These are phyloP conservation scores for Gobio occitaniae DNA, from an alignment of 2,797 vertebrate genomes.

Conservation along the genomic window DNA sequence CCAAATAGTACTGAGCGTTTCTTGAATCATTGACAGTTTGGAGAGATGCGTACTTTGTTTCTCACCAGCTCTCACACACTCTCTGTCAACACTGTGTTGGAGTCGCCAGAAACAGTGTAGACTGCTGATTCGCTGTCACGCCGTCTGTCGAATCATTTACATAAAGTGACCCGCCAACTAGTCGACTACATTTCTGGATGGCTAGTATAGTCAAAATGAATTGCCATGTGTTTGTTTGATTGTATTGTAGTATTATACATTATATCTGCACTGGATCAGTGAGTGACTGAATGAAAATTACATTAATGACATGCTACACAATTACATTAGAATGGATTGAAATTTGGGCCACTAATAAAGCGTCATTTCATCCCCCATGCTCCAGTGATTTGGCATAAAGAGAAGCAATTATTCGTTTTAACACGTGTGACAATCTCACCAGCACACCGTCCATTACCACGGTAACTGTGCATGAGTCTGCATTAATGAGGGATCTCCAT, in stretches of 20 bases:
- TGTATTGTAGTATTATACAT: neutral
- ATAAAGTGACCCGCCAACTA: neutral
- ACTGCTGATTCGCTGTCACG: neutral
- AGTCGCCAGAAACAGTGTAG: neutral
- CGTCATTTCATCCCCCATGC: constrained; percentile 8
- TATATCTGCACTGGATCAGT: neutral
- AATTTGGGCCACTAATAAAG: constrained; percentile 35
- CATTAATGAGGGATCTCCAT: constrained; percentile 41
- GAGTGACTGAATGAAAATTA: constrained; percentile 17
- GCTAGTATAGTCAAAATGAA: neutral
- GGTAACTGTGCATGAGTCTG: constrained; percentile 44
- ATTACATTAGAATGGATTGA: constrained; percentile 33
- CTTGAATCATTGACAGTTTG: neutral
- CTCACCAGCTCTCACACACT: constrained; percentile 5
- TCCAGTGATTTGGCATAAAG: constrained; percentile 41
- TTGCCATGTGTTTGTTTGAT: neutral
- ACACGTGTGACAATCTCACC: constrained; percentile 50
- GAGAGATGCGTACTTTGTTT: constrained; percentile 1
- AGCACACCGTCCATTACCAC: constrained; percentile 51
- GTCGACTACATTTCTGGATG: neutral
- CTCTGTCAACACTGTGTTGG: neutral
- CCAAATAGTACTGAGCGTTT: neutral
- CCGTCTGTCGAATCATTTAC: neutral
- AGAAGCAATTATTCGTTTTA: constrained; percentile 48
- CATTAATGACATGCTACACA: constrained; percentile 15